A percentile compares a stretch with the other conserved stretches of the same genome.
phyloP scores from a whole-genome alignment of 2,888 invertebrate species.

The Aporophyla lueneburgensis region DNA sequence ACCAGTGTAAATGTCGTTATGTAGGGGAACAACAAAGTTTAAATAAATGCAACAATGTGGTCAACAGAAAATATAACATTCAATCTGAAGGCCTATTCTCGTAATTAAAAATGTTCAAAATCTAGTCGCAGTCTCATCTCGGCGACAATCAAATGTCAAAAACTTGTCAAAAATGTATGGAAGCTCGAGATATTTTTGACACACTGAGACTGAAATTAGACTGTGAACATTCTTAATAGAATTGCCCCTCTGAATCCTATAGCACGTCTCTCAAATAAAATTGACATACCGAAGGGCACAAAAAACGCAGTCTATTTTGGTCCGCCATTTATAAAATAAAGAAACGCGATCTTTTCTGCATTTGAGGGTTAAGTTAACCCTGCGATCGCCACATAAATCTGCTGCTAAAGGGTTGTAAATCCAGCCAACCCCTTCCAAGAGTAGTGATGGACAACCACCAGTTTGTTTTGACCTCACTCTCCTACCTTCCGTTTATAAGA shows the following conservation, averaged over 20 bases:
- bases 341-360: slow-evolving; percentile 88
- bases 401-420: slow-evolving; percentile 89
- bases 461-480: slow-evolving; percentile 67
- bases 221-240: too few relatives aligned
- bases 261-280: slow-evolving; percentile 28
- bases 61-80: background rate
- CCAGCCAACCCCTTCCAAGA: slow-evolving; percentile 80
- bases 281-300: slow-evolving; percentile 40
- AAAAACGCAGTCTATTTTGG: slow-evolving; percentile 80
- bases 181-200: too few relatives aligned
- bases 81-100: too few relatives aligned
- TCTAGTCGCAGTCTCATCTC: too few relatives aligned
- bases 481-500: slow-evolving; percentile 34
- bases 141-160: too few relatives aligned
- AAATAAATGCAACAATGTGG: background rate
- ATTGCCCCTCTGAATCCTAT: background rate
- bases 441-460: slow-evolving; percentile 82
- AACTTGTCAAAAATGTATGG: too few relatives aligned
- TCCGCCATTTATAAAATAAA: slow-evolving; percentile 87
- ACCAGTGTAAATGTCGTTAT: slow-evolving; percentile 8
- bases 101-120: too few relatives aligned
- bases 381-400: slow-evolving; percentile 85
- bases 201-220: too few relatives aligned
- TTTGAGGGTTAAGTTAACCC: slow-evolving; percentile 84
- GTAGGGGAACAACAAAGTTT: background rate